phyloP scores from a whole-genome alignment of 2,113 vertebrate genomes.

The Hypanus sabinus region DNA sequence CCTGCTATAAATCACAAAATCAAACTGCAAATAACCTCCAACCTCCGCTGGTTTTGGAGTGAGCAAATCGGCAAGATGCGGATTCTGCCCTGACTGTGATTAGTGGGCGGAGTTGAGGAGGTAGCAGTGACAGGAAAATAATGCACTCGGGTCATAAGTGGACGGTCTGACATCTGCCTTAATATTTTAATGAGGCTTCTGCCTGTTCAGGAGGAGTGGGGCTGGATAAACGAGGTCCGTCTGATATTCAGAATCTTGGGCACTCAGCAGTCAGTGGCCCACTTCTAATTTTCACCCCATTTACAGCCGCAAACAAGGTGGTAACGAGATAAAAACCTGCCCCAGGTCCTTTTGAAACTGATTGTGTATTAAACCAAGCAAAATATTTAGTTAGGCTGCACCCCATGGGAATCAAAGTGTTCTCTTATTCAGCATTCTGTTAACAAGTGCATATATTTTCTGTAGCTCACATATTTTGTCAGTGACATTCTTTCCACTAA shows the following conservation, averaged over 20 bases:
- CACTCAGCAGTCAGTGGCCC: neutral
- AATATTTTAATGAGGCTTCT: neutral
- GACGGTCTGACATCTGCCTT: neutral
- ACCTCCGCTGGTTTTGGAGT: neutral
- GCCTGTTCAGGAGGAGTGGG: neutral
- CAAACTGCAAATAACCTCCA: neutral
- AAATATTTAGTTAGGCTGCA: conserved; percentile 2
- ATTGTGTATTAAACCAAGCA: neutral
- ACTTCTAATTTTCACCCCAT: neutral
- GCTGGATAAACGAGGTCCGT: neutral
- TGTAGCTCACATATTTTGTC: neutral
- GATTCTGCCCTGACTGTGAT: neutral
- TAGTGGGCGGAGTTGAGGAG: neutral
- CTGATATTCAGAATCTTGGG: neutral
- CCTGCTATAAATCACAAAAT: neutral
- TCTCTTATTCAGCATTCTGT: neutral
- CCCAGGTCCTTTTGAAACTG: neutral
- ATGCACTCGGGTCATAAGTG: neutral
- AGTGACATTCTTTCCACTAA: neutral
- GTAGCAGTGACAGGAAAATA: conserved; percentile 4
- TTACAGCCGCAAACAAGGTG: neutral
- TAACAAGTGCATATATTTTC: neutral
- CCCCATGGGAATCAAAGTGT: neutral
- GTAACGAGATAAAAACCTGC: neutral
- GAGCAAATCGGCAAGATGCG: neutral